Evolutionary conservation across 1,140 invertebrate genomes (phyloP).

Genomic region (Diabrotica undecimpunctata): DNA sequence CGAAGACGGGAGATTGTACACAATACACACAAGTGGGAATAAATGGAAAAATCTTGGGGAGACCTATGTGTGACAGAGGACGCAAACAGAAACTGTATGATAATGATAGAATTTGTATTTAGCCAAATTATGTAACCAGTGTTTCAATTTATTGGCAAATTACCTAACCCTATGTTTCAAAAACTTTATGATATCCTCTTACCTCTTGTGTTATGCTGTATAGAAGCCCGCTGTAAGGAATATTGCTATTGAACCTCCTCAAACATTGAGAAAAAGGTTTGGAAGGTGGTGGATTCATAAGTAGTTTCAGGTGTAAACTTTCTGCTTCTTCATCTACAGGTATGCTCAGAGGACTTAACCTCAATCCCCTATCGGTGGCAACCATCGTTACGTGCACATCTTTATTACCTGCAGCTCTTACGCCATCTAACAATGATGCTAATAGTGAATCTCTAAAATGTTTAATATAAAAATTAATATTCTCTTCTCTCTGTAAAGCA

Average conservation of each 20-base stretch:
- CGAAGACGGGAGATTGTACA: too few species aligned
- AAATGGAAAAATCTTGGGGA: too few species aligned
- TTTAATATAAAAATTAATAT: too few species aligned
- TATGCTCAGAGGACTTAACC: conserved; percentile 83
- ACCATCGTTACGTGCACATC: conserved; percentile 95
- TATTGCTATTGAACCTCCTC: conserved; percentile 93
- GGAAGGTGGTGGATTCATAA: conserved; percentile 63
- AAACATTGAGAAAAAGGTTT: conserved; percentile 65
- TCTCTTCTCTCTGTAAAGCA: too few species aligned
- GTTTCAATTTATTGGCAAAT: too few species aligned
- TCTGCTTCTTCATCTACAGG: conserved; percentile 96
- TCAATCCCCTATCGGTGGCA: conserved; percentile 74
- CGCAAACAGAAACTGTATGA: too few species aligned
- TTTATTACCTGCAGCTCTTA: conserved; percentile 91
- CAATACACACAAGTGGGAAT: too few species aligned
- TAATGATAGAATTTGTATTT: too few species aligned
- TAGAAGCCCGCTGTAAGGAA: conserved; percentile 94
- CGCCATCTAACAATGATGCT: conserved; percentile 92
- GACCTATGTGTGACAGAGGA: too few species aligned
- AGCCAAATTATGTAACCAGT: too few species aligned
- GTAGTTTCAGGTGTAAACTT: conserved; percentile 77
- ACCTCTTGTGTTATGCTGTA: conserved; percentile 96
- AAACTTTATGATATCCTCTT: conserved; percentile 47
- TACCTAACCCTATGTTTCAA: too few species aligned
- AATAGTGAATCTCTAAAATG: conserved; percentile 81